These are phyloP conservation scores for Mythimna vitellina DNA, from an alignment of 2,888 invertebrate genomes.

Conservation along the genomic window DNA sequence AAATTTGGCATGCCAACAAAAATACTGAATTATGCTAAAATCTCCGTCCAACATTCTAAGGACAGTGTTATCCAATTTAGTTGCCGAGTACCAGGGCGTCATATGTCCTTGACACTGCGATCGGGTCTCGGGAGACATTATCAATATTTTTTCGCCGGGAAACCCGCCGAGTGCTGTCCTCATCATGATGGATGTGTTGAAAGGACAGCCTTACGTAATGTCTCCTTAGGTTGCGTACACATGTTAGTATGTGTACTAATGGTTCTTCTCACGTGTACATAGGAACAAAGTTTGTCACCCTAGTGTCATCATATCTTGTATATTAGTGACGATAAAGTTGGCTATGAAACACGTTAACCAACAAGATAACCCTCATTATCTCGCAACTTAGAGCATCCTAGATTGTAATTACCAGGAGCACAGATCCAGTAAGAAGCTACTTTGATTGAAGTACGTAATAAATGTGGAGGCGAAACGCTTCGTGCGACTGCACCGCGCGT, in stretches of 20 bases:
- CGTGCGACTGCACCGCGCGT: conserved; percentile 7
- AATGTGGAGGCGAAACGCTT: conserved; percentile 34
- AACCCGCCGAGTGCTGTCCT: conserved; percentile 48
- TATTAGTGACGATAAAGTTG: background rate
- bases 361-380: background rate
- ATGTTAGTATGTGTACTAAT: conserved; percentile 5
- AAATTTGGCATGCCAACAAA: conserved; percentile 17
- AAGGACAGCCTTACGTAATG: conserved; percentile 42
- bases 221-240: conserved; percentile 26
- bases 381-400: background rate
- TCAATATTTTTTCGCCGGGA: conserved; percentile 61
- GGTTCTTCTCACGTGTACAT: conserved; percentile 13
- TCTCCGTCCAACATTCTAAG: conserved; percentile 6
- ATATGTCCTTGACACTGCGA: conserved; percentile 59
- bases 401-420: conserved; percentile 2
- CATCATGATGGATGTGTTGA: conserved; percentile 62
- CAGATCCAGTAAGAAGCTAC: background rate
- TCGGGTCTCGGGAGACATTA: conserved; percentile 59
- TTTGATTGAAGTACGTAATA: conserved; percentile 37
- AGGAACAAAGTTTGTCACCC: background rate
- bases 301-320: background rate
- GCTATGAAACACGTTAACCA: background rate
- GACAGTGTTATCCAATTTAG: conserved; percentile 57
- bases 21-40: background rate
- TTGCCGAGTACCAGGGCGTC: conserved; percentile 50